Evolutionary conservation across 2,888 invertebrate species (phyloP).

Genomic region (Ommatoiulus sabulosus): DNA sequence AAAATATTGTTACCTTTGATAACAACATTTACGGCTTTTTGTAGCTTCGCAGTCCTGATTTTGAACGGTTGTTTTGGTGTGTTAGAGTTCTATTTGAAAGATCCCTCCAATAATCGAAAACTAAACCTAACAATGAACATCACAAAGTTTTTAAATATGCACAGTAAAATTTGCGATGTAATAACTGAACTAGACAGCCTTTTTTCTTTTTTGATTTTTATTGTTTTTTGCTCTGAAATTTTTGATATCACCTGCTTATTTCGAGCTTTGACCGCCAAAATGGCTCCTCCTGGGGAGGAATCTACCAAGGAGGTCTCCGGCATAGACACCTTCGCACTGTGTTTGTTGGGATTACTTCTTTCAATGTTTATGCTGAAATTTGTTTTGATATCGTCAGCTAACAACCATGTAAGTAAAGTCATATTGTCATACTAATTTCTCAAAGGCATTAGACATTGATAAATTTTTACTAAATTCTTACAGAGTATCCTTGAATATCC

Average conservation of each 20-base stretch:
- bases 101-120: background rate
- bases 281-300: background rate
- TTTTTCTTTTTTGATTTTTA: background rate
- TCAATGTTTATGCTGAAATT: too few relatives aligned
- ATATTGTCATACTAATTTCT: too few relatives aligned
- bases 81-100: background rate
- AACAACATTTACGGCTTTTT: background rate
- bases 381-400: too few relatives aligned
- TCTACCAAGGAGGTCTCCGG: background rate
- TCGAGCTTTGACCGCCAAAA: background rate
- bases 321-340: background rate
- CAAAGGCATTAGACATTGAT: too few relatives aligned
- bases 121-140: background rate
- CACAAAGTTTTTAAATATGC: background rate
- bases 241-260: slow-evolving; percentile 23
- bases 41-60: background rate
- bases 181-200: background rate
- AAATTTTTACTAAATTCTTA: too few relatives aligned
- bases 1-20: background rate
- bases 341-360: too few relatives aligned
- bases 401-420: too few relatives aligned
- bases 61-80: background rate
- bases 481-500: too few relatives aligned
- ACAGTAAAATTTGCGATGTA: background rate
- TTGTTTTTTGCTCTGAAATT: background rate